Evolutionary conservation across 2,113 vertebrate species (phyloP).

Genomic region (Butastur rufipennis): DNA sequence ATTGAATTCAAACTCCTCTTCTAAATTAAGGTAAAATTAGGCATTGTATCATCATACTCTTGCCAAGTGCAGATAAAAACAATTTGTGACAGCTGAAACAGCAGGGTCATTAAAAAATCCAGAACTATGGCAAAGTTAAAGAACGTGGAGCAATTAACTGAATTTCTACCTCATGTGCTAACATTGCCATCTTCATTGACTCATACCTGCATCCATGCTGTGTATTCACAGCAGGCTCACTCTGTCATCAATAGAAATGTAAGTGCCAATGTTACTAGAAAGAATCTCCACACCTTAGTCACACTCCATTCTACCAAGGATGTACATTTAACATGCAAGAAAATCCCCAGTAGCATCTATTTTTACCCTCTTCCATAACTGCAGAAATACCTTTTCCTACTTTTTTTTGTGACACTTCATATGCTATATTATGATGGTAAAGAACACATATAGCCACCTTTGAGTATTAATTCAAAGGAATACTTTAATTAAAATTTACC

Average conservation of each 20-base stretch:
- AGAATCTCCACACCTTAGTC: not conserved
- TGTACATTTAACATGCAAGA: not conserved
- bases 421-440: not conserved
- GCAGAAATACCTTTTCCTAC: not conserved
- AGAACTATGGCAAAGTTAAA: not conserved
- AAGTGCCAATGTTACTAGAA: not conserved
- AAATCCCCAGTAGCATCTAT: not conserved
- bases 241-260: not conserved
- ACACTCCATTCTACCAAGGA: not conserved
- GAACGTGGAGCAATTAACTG: not conserved
- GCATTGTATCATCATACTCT: not conserved
- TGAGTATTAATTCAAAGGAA: not conserved
- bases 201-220: not conserved
- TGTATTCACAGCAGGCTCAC: not conserved
- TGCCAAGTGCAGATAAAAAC: not conserved
- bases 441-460: not conserved
- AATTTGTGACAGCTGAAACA: not conserved
- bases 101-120: not conserved
- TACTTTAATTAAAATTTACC: not conserved
- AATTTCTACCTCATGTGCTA: not conserved
- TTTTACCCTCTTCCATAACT: not conserved
- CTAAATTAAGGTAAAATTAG: not conserved
- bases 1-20: not conserved
- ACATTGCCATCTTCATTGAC: not conserved
- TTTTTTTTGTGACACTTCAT: not conserved